Evolutionary conservation across 2,797 vertebrate species (phyloP).

Genomic region (Acropternis orthonyx): DNA sequence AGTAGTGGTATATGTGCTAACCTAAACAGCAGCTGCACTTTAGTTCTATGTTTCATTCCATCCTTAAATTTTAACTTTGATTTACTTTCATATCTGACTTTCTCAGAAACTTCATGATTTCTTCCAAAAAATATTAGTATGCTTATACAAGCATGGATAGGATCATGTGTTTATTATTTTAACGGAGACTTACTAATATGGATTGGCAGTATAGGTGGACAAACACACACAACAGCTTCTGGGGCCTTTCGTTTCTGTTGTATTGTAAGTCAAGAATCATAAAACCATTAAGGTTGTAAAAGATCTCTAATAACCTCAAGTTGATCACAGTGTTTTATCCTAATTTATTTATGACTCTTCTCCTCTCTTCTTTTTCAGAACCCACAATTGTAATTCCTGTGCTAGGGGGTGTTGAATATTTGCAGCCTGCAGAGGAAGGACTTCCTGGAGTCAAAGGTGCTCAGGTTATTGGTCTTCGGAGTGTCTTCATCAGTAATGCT

Average conservation of each 20-base stretch:
- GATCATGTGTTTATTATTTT: background rate
- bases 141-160: background rate
- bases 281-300: background rate
- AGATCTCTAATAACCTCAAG: background rate
- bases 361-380: background rate
- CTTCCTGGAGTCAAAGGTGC: background rate
- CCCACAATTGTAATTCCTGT: background rate
- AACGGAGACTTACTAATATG: background rate
- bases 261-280: background rate
- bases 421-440: background rate
- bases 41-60: background rate
- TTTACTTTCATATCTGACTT: background rate
- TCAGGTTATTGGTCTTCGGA: background rate
- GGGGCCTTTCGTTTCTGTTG: background rate
- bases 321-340: background rate
- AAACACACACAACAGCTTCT: background rate
- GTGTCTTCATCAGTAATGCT: background rate
- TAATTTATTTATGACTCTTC: background rate
- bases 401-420: background rate
- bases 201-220: accelerated
- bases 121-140: background rate
- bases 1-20: background rate
- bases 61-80: background rate
- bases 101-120: background rate
- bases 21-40: background rate